Evolutionary conservation across 2,888 invertebrate genomes (phyloP), one percentile per base, ranked within the genome.

Genomic region (Acheta domesticus): DNA sequence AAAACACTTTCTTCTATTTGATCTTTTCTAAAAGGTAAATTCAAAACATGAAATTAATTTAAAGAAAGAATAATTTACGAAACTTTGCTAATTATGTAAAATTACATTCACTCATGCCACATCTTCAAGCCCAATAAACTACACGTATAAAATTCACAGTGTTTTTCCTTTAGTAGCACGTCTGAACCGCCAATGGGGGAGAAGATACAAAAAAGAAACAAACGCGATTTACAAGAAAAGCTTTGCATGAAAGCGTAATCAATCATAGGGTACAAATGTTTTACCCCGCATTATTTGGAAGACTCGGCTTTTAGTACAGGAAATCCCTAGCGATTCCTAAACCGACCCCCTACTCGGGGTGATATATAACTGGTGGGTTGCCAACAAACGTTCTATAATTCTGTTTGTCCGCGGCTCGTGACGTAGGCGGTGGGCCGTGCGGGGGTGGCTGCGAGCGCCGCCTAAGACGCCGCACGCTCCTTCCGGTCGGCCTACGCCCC

Each of bases 401-500:
- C 62, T 62, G 62, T 62, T 62, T 62, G 62, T 62, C 62, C 62
- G 14, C 62, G 14, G 16, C 62, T 62, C 62, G 62, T 62, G 62
- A 62, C 62, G 16, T n/a, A n/a, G 62, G 62, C n/a, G 16, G 62
- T n/a, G 62, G 62, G 62, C n/a, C 62, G 62, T n/a, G n/a, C 14
- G 36, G 62, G 62, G 62, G 62, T 62, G 62, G 62, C 14, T 74
- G 74, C 11, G 74, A 74, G 74, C 74, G 74, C 14, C 20, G 1
- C 20, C 11, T n/a, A 11, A 21, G 74, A 11, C 19, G 77, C 50
- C 2, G 49, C 77, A 36, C 77, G 50, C 23, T 21, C 19, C 50
- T 36, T 50, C 49, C 77, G 62, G 62, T 50, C 77, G 62, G 62
- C 62, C 62, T 77, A 19, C 36, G 50, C 50, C 49, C 50, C 74